Evolutionary conservation across 2,888 invertebrate genomes (phyloP).

Genomic region (Polydrusus tereticollis): DNA sequence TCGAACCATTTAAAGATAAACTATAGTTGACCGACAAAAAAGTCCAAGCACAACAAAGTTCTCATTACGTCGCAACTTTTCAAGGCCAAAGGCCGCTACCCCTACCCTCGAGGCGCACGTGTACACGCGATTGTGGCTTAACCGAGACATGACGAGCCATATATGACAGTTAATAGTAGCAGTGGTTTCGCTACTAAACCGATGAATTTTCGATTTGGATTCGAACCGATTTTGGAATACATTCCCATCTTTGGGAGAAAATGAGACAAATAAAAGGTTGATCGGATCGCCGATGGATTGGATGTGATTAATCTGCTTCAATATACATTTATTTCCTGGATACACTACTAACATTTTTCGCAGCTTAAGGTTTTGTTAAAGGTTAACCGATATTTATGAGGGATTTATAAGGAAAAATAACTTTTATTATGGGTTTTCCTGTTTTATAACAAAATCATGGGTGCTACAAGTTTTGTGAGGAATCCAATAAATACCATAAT

Average conservation of each 20-base stretch:
- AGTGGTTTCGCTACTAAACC: slow-evolving; percentile 55
- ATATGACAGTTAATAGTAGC: slow-evolving; percentile 66
- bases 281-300: slow-evolving; percentile 27
- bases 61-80: slow-evolving; percentile 41
- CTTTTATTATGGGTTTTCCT: no score
- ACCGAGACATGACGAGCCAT: slow-evolving; percentile 64
- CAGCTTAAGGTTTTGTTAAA: no score
- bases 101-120: slow-evolving; percentile 55
- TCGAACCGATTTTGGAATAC: slow-evolving; percentile 67
- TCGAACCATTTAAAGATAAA: no score
- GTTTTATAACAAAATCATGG: no score
- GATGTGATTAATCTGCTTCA: slow-evolving; percentile 5
- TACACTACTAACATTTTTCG: no score
- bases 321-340: neutral
- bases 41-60: slow-evolving; percentile 14
- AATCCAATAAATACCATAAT: no score
- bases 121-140: slow-evolving; percentile 44
- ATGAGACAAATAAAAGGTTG: slow-evolving; percentile 62
- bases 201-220: slow-evolving; percentile 65
- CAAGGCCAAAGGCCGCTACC: slow-evolving; percentile 58
- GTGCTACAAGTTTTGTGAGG: no score
- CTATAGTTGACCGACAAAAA: neutral
- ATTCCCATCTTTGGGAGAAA: slow-evolving; percentile 61
- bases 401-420: no score
- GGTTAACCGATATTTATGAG: no score